Conservation (phyloP, 2,113 vertebrate genomes). For the Triplophysa dalaica region DNA sequence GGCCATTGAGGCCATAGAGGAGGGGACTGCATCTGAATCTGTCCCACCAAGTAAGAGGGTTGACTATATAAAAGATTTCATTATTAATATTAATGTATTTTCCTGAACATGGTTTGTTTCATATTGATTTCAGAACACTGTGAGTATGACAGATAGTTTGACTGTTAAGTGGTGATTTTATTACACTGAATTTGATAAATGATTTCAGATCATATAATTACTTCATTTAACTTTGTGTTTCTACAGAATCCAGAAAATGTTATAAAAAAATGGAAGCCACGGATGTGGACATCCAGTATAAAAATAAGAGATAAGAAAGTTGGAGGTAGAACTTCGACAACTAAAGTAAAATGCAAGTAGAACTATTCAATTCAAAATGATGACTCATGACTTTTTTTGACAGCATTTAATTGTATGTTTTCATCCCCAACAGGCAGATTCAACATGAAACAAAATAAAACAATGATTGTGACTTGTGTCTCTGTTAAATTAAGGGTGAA, state of each 20-base stretch:
- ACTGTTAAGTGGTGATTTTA: no score
- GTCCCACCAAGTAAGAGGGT: no score
- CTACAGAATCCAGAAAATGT: slow-evolving; percentile 8
- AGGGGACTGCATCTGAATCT: no score
- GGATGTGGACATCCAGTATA: neutral
- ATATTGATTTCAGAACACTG: no score
- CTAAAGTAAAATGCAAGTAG: neutral
- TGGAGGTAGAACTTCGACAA: neutral
- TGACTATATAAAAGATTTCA: no score
- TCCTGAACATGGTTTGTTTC: no score
- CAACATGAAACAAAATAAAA: neutral
- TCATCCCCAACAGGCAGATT: neutral
- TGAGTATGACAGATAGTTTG: no score
- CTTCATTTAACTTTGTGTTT: neutral
- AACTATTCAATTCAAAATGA: neutral
- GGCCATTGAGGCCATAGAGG: no score
- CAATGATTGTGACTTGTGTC: no score
- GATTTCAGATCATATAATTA: neutral
- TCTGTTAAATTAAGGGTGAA: no score
- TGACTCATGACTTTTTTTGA: neutral
- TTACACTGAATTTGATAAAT: no score
- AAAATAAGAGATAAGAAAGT: slow-evolving; percentile 19
- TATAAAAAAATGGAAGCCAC: neutral
- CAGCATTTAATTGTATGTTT: neutral
- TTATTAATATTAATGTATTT: no score